These are phyloP conservation scores for Cephalopachus bancanus DNA, from an alignment of 2,797 vertebrate species.

Conservation along the genomic window DNA sequence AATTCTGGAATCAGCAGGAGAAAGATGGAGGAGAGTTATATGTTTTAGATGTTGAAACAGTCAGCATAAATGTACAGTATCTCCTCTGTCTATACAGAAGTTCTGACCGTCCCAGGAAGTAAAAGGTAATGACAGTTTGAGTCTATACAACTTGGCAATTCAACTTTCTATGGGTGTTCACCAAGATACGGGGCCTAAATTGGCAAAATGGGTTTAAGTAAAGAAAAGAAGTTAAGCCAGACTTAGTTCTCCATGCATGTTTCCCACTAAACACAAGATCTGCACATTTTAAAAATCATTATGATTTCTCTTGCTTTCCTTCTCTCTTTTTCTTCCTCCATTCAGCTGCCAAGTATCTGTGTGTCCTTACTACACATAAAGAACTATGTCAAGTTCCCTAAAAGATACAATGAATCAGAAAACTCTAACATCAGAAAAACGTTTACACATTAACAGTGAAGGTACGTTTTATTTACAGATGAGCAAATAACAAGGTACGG, in stretches of 20 bases:
- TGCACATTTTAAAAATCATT: neutral
- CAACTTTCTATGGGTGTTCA: neutral
- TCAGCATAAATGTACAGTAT: neutral
- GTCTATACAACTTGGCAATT: neutral
- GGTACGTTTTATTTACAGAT: neutral
- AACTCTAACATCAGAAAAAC: slow-evolving; percentile 11
- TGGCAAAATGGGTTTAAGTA: neutral
- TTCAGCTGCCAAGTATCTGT: neutral
- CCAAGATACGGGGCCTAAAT: neutral
- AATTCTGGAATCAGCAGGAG: neutral
- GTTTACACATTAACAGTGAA: neutral
- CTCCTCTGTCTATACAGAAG: neutral
- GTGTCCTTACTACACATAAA: neutral
- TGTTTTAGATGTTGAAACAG: slow-evolving; percentile 4
- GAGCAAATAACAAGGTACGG: neutral
- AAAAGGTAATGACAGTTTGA: neutral
- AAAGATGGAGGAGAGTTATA: neutral
- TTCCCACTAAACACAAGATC: neutral
- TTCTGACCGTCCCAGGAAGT: neutral
- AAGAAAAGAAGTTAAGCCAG: slow-evolving; percentile 13
- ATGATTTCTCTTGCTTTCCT: neutral
- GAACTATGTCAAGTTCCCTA: neutral
- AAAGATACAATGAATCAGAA: neutral
- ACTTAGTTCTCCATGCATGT: neutral
- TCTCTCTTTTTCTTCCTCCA: neutral